Base-by-base conservation (phyloP, 2,797 vertebrate species). In the Bradypus variegatus region DNA sequence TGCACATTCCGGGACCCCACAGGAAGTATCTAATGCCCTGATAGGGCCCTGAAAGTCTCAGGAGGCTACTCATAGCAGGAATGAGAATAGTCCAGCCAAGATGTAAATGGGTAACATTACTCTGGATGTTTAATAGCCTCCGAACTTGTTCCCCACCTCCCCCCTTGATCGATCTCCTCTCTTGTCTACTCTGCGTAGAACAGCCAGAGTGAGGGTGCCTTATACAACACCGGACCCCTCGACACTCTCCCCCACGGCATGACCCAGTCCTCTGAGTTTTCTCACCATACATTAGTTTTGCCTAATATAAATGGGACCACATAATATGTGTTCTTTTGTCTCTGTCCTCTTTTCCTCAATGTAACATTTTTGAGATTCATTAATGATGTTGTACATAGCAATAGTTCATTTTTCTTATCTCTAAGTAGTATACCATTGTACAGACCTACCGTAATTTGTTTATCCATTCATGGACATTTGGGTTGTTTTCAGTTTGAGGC, bases 201-300 rank as follows among this genome's bases (percentile, higher is more conserved):
- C 3, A 25, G 55, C 8, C 18, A 8, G 5, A 1, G 41, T 67
- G 15, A 31, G 21, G 25, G 23, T 29, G 55, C 33, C 27, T 45
- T 38, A 38, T 6, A 58, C 21, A 58, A 58, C 10, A 25, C 29
- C n/a, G 8, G 21, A 58, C 25, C 8, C 5, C 15, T 31, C 11
- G 58, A 21, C 23, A 23, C 3, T 8, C 9, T 25, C 45, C 6
- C 21, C 1, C 2, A 31, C 41, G 0, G 12, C 4, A 73, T 36
- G 36, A 11, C 36, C 58, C 25, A 6, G 31, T n/a, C 16, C 25
- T 25, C 41, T 78, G 36, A 88, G 23, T 41, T 86, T 48, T 23
- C 38, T 12, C 29, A 21, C 14, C 21, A 23, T 0, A 2, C 31
- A 14, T 23, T 60, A 41, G 33, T 45, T 86, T 64, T 45, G 27